Conservation (phyloP, 2,113 vertebrate genomes). For the Oncorhynchus kisutch region DNA sequence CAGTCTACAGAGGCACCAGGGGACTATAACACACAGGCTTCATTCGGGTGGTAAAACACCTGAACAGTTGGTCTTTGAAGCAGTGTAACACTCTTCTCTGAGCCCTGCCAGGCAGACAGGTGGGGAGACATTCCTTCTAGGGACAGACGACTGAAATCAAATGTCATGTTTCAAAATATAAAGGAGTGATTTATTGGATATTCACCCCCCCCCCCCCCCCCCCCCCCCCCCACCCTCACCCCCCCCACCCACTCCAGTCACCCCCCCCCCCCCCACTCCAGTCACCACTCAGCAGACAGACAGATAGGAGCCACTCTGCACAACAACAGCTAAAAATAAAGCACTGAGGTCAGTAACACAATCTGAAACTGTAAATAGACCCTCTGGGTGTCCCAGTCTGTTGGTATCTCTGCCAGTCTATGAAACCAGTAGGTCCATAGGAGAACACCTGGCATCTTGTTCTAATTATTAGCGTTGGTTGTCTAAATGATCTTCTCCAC, state of each 20-base stretch:
- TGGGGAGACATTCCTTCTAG: conserved; percentile 7
- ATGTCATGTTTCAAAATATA: conserved; percentile 33
- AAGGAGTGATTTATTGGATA: not conserved
- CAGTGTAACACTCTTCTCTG: not conserved
- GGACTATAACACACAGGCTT: not conserved
- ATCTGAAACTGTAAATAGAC: too few relatives aligned
- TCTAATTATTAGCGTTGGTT: too few relatives aligned
- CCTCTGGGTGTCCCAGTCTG: too few relatives aligned
- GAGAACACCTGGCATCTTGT: too few relatives aligned
- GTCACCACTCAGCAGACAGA: not conserved
- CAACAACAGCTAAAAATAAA: not conserved
- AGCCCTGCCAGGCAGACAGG: not conserved
- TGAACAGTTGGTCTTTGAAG: not conserved
- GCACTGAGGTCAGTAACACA: not conserved
- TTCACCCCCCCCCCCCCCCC: not conserved
- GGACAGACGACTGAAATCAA: conserved; percentile 15
- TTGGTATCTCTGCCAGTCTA: too few relatives aligned
- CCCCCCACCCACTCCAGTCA: too few relatives aligned
- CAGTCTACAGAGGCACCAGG: conserved; percentile 1
- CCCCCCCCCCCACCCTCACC: too few relatives aligned
- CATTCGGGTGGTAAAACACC: not conserved
- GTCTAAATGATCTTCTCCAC: too few relatives aligned
- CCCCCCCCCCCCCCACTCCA: too few relatives aligned
- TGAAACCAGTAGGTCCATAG: too few relatives aligned
- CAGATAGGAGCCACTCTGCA: not conserved